Evolutionary conservation across 2,113 vertebrate species (phyloP), one percentile per base, ranked within the genome.

Genomic region (Dascyllus trimaculatus): DNA sequence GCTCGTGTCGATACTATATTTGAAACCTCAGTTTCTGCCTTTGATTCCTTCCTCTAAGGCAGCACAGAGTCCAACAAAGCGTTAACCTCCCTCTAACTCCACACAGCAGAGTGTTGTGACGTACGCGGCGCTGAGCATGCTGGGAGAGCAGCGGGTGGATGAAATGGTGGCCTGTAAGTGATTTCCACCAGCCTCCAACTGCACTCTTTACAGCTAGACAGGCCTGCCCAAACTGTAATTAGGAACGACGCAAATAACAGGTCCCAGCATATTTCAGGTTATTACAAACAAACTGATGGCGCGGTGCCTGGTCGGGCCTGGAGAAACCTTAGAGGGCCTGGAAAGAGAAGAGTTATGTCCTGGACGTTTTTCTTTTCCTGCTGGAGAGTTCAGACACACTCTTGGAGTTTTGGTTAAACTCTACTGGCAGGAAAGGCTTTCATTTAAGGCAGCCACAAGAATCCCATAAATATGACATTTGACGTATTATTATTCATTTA

Each of bases 241-340:
- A 90, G 63, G 75, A 87, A 22, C 26, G 65, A 92, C 61, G 75
- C 80, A 93, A 94, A 93, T 93, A 90, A 92, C 89, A 90, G 85
- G 86, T 88, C 86, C 82, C 69, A 11, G 61, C 71, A 82, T 75
- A 85, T 82, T 90, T 87, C 75, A 89, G 80, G 83, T 93, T 89
- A 89, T 91, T 91, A 85, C 78, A 88, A 90, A 91, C 89, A 87
- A 85, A 89, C 73, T 73, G 59, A 25, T 84, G 80, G 84, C 83
- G 5, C 60, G 40, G 26, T 43, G 80, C 78, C 78, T 51, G 64
- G 63, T 77, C 59, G 59, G 54, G 18, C 68, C 76, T 77, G 84
- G 24, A 78, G 89, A 88, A 92, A 91, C 56, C 61, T 84, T 83
- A 90, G 83, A 83, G 78, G 81, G 54, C 58, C 78, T 91, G 85